A percentile compares a stretch with the other conserved stretches of the same genome.
Evolutionary conservation across 2,113 vertebrate genomes (phyloP).

Genomic region (Percina caprodes): DNA sequence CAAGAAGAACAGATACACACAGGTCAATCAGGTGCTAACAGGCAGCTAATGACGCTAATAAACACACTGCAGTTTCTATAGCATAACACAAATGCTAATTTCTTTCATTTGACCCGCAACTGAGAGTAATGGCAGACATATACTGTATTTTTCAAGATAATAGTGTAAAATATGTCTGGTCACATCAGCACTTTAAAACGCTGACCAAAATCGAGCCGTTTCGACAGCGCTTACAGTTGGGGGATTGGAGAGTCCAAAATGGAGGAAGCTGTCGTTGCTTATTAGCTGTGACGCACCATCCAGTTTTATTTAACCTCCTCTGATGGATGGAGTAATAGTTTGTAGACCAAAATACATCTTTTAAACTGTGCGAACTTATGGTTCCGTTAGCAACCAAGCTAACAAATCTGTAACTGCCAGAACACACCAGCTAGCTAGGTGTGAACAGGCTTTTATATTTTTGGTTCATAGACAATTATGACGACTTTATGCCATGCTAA

Average conservation of each 20-base stretch:
- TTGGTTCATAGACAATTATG: neutral
- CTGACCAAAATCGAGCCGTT: neutral
- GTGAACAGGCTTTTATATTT: constrained; percentile 7
- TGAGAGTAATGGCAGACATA: neutral
- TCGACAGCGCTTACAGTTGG: neutral
- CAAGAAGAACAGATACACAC: constrained; percentile 45
- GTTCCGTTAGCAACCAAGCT: neutral
- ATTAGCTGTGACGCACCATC: neutral
- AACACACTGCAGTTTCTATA: neutral
- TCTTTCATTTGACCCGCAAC: neutral
- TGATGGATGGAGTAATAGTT: neutral
- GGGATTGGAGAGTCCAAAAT: neutral
- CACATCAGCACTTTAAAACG: neutral
- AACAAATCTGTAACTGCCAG: neutral
- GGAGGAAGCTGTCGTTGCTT: neutral
- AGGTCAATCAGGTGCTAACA: constrained; percentile 8
- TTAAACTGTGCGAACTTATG: neutral
- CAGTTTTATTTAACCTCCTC: neutral
- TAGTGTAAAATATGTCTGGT: neutral
- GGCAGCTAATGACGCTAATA: constrained; percentile 8
- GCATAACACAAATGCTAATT: neutral
- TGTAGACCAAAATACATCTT: neutral
- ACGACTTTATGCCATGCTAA: neutral
- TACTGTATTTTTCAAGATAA: neutral
- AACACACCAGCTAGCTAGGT: neutral